Percentiles rank a stretch among this genome's conserved stretches.
Conservation (phyloP, 2,797 vertebrate genomes). For the Sebastes iracundus region DNA sequence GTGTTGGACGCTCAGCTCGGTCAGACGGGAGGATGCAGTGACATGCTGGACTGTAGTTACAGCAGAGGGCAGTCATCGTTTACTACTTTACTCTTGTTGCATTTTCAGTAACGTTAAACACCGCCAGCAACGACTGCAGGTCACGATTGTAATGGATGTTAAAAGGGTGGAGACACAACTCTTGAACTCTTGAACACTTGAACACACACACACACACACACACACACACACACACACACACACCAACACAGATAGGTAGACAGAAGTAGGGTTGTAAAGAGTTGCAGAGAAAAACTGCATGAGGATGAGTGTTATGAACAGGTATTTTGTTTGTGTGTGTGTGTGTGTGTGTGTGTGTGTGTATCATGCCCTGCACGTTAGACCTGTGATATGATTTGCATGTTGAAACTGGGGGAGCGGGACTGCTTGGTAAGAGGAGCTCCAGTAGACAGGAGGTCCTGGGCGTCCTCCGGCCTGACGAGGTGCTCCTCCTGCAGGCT, state of each 20-base stretch:
- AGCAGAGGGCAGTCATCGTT: conserved; percentile 16
- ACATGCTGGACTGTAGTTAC: conserved; percentile 31
- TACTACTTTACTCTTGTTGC: conserved; percentile 15
- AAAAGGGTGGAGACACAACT: conserved; percentile 28
- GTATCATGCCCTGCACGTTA: conserved; percentile 69
- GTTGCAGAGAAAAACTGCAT: conserved; percentile 36
- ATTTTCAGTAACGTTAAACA: conserved; percentile 13
- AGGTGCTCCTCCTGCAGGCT: conserved; percentile 96
- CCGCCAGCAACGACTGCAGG: conserved; percentile 27
- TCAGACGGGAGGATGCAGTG: conserved; percentile 64
- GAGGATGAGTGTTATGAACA: conserved; percentile 15
- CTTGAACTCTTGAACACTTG: background rate
- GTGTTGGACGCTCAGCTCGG: conserved; percentile 73
- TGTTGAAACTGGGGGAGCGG: conserved; percentile 99
- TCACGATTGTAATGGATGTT: conserved; percentile 43
- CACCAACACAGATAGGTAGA: conserved; percentile 33
- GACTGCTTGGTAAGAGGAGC: conserved; percentile 95
- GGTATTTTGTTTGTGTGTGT: conserved; percentile 1
- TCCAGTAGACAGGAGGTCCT: conserved; percentile 90
- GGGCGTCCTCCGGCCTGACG: conserved; percentile 88
- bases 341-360: conserved; percentile 1
- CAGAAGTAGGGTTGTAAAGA: conserved; percentile 25
- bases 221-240: conserved; percentile 22
- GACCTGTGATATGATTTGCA: conserved; percentile 99
- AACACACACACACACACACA: background rate